Conservation (phyloP, 2,113 vertebrate genomes). For the Salvelinus sp. region DNA sequence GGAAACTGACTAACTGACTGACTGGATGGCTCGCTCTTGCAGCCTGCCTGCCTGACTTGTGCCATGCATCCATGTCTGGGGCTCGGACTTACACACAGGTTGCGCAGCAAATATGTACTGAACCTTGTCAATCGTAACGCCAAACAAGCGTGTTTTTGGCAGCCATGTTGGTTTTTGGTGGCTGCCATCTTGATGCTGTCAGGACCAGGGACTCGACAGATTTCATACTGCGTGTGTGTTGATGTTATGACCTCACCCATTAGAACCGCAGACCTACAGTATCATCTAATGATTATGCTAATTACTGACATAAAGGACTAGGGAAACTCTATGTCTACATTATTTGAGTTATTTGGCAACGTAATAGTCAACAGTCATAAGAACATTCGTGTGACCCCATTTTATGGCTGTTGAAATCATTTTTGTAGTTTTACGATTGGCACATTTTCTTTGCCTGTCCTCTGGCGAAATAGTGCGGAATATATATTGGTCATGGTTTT, state of each 20-base stretch:
- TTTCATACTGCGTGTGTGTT: too few relatives aligned
- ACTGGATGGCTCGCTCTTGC: constrained; percentile 65
- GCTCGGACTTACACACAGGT: constrained; percentile 50
- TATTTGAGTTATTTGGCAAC: background rate
- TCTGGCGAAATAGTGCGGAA: constrained; percentile 62
- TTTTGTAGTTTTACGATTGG: constrained; percentile 45
- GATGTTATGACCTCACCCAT: background rate
- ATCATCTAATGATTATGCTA: background rate
- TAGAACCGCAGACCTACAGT: background rate
- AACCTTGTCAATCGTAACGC: constrained; percentile 8
- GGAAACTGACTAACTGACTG: constrained; percentile 75
- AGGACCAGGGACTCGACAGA: background rate
- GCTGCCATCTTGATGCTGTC: constrained; percentile 16
- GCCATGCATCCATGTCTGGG: constrained; percentile 56
- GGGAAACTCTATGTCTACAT: too few relatives aligned
- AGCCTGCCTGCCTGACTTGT: constrained; percentile 65
- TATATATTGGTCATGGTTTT: constrained; percentile 76
- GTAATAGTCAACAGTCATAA: constrained; percentile 13
- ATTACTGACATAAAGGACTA: background rate
- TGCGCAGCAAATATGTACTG: constrained; percentile 45
- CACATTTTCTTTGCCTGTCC: constrained; percentile 62
- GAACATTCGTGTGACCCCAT: background rate
- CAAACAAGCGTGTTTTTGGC: background rate
- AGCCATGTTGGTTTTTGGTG: constrained; percentile 25
- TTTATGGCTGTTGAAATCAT: background rate